A percentile compares a stretch with the other conserved stretches of the same genome.
Conservation (phyloP, 2,797 vertebrate species). For the Limnodromus scolopaceus region DNA sequence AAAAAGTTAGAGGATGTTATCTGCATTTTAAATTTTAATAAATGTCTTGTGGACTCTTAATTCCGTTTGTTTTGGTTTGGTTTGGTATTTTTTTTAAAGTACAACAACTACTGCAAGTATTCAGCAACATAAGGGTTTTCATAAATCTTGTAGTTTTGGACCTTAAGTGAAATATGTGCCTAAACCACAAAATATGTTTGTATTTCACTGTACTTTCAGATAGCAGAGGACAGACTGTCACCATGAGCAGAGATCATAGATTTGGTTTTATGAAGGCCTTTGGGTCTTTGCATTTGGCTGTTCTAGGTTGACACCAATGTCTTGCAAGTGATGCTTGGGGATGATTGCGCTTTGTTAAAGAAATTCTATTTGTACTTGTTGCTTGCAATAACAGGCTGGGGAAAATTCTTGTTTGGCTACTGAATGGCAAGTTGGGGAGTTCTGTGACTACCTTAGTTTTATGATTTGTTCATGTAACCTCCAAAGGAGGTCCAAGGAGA, state of each 20-base stretch:
- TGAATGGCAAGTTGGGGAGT: background rate
- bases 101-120: background rate
- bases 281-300: background rate
- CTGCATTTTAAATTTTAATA: background rate
- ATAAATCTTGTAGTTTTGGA: background rate
- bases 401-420: background rate
- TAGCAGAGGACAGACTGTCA: background rate
- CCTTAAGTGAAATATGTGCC: background rate
- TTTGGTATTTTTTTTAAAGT: background rate
- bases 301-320: background rate
- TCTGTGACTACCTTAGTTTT: background rate
- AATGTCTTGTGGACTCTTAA: background rate
- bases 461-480: background rate
- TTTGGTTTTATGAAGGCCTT: background rate
- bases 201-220: background rate
- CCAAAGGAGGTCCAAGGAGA: background rate
- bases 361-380: background rate
- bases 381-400: background rate
- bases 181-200: background rate
- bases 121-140: background rate
- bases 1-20: background rate
- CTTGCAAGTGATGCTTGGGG: background rate
- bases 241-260: background rate
- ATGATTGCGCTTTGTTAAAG: background rate
- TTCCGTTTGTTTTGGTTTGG: background rate